These are phyloP conservation scores for Matsumyia berberina DNA, from an alignment of 2,888 invertebrate species.

Conservation along the genomic window DNA sequence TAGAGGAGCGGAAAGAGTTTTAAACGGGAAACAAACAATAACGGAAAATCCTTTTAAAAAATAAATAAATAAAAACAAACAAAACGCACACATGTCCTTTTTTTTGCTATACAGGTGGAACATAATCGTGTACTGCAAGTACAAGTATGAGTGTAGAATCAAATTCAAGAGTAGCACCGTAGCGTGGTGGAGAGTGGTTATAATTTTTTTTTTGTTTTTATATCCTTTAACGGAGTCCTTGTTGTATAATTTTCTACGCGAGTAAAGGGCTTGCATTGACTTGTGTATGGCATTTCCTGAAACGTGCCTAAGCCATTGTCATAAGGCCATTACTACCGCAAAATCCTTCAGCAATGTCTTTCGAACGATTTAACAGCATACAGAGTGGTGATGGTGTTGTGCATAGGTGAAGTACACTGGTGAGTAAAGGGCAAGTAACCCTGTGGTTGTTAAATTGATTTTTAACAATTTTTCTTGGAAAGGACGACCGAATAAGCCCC, in stretches of 20 bases:
- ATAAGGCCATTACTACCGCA: constrained; percentile 63
- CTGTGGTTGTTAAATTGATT: neutral
- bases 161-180: constrained; percentile 52
- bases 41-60: constrained; percentile 9
- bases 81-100: neutral
- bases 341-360: constrained; percentile 59
- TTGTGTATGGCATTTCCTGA: constrained; percentile 20
- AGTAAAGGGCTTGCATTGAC: constrained; percentile 19
- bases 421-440: neutral
- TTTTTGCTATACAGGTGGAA: constrained; percentile 7
- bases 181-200: constrained; percentile 25
- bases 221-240: constrained; percentile 7
- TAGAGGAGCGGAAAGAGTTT: constrained; percentile 34
- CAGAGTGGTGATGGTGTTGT: neutral
- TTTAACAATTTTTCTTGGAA: neutral
- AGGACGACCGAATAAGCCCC: no score
- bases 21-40: constrained; percentile 33
- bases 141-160: constrained; percentile 37
- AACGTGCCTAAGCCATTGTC: constrained; percentile 70
- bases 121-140: neutral
- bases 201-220: constrained; percentile 48
- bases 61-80: neutral
- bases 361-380: constrained; percentile 48
- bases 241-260: constrained; percentile 16
- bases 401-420: constrained; percentile 33